Conservation (phyloP, 2,113 vertebrate genomes). For the Hippocampus guttulatus region DNA sequence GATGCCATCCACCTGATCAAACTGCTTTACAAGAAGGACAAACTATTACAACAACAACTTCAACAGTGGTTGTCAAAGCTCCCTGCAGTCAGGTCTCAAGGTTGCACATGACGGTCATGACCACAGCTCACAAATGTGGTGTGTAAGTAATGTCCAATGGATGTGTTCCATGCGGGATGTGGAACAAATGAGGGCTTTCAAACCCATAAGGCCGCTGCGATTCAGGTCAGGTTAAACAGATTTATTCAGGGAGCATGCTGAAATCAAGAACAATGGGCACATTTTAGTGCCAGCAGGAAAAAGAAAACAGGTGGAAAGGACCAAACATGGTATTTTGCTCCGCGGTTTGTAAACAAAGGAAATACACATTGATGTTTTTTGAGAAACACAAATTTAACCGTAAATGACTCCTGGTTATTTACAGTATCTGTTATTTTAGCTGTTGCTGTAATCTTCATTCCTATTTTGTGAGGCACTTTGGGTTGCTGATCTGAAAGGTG, state of each 20-base stretch:
- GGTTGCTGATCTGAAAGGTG: neutral
- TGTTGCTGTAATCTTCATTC: no score
- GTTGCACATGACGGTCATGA: conserved; percentile 1
- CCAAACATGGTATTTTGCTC: neutral
- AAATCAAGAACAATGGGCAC: neutral
- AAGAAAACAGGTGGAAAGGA: conserved; percentile 6
- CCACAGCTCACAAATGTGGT: neutral
- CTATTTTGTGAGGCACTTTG: neutral
- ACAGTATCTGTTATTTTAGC: no score
- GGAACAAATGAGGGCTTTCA: conserved; percentile 5
- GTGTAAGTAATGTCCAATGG: neutral
- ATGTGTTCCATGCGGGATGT: neutral
- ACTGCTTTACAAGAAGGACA: neutral
- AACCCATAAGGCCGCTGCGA: neutral
- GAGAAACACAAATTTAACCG: neutral
- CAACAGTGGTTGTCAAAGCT: neutral
- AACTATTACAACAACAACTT: neutral
- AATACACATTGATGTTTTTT: neutral
- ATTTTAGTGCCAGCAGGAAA: neutral
- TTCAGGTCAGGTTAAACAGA: conserved; percentile 8
- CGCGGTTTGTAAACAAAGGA: neutral
- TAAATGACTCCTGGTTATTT: neutral
- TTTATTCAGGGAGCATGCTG: neutral
- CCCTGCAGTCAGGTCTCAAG: neutral
- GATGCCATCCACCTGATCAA: neutral